Evolutionary conservation across 2,888 invertebrate species (phyloP).

Genomic region (Alentia gelatinosa): DNA sequence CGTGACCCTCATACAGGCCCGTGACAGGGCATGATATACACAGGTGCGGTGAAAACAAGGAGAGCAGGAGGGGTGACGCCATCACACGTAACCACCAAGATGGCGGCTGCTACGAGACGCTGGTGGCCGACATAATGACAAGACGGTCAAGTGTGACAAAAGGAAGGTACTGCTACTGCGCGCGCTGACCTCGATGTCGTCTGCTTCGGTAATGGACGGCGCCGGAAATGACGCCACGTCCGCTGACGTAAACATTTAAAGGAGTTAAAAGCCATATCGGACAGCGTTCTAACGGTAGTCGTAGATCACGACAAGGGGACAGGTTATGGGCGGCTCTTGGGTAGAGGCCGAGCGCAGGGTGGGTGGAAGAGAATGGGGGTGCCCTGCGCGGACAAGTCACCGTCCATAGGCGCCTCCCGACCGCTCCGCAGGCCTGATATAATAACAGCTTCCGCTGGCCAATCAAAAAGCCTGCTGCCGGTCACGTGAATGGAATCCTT

Average conservation of each 20-base stretch:
- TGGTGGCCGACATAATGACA: neutral
- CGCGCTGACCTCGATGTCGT: constrained; percentile 2
- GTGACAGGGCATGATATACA: neutral
- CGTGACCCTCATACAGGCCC: neutral
- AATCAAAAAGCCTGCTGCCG: neutral
- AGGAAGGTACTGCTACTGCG: neutral
- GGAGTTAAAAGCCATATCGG: constrained; percentile 41
- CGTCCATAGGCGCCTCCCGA: neutral
- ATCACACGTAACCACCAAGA: neutral
- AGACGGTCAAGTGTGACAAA: constrained; percentile 30
- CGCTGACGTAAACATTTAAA: constrained; percentile 35
- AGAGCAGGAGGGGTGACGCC: neutral
- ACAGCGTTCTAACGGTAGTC: constrained; percentile 9
- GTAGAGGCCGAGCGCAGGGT: neutral
- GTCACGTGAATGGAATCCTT: constrained; percentile 37
- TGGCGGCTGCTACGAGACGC: neutral
- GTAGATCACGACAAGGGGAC: neutral
- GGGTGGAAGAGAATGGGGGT: neutral
- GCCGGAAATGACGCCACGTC: neutral
- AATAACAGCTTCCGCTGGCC: constrained; percentile 42
- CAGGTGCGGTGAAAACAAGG: neutral
- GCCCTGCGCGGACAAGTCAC: neutral
- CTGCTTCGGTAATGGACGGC: neutral
- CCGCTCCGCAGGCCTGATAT: constrained; percentile 4
- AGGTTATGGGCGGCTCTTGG: neutral